These are phyloP conservation scores for Manis pentadactyla DNA, from an alignment of 2,797 vertebrate species.

Conservation along the genomic window DNA sequence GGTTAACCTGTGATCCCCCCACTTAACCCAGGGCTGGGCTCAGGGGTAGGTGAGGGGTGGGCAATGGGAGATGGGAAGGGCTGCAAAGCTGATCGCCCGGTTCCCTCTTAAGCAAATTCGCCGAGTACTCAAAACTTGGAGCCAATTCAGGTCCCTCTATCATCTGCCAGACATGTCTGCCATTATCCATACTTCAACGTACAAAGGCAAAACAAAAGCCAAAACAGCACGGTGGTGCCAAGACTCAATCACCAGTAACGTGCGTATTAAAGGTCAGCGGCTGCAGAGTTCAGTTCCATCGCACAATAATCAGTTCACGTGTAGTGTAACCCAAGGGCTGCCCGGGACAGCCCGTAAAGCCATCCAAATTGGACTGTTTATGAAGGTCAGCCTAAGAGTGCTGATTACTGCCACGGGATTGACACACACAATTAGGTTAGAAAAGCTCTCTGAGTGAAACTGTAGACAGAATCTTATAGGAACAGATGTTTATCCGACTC, in stretches of 20 bases:
- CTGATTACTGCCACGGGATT: constrained; percentile 23
- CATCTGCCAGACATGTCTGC: constrained; percentile 56
- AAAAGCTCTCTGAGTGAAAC: constrained; percentile 58
- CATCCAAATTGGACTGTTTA: background rate
- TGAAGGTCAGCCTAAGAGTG: constrained; percentile 15
- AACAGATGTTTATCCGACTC: constrained; percentile 45
- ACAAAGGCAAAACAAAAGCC: background rate
- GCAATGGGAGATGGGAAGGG: background rate
- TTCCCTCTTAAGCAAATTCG: constrained; percentile 22
- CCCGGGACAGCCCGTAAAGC: constrained; percentile 54
- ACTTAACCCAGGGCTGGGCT: background rate
- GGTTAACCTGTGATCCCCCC: background rate
- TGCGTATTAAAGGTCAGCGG: constrained; percentile 46
- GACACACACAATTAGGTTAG: constrained; percentile 48
- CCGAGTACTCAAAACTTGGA: constrained; percentile 38
- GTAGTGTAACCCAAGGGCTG: constrained; percentile 9
- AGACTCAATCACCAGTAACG: background rate
- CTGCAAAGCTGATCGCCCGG: background rate
- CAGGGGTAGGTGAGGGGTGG: rapidly evolving
- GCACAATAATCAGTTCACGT: background rate
- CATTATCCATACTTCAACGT: background rate
- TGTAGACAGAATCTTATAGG: constrained; percentile 30
- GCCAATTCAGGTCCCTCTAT: constrained; percentile 31
- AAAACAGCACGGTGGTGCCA: constrained; percentile 57
- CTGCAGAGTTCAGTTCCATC: background rate